A percentile compares a stretch with the other conserved stretches of the same genome.
phyloP scores from a whole-genome alignment of 2,888 invertebrate species.

The Petrophora chlorosata region DNA sequence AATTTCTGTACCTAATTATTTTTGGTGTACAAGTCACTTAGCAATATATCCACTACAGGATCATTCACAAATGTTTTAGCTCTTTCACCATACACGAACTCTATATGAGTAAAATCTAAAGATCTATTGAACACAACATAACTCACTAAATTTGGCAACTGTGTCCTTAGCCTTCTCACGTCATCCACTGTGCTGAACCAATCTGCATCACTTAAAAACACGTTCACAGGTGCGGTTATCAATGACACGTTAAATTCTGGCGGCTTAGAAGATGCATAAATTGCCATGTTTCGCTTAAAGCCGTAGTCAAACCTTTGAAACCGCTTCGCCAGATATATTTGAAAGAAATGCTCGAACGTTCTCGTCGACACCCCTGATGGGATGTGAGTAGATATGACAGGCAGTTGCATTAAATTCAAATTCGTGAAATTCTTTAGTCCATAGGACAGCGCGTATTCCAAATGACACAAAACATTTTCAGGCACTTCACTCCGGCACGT shows the following conservation, averaged over 20 bases:
- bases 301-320: conserved; percentile 70
- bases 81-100: conserved; percentile 67
- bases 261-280: conserved; percentile 54
- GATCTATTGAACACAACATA: conserved; percentile 54
- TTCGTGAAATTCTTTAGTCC: conserved; percentile 59
- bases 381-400: conserved; percentile 65
- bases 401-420: conserved; percentile 55
- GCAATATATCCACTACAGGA: conserved; percentile 52
- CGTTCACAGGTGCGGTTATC: conserved; percentile 56
- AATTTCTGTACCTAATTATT: too few relatives aligned
- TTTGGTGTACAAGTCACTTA: conserved; percentile 22
- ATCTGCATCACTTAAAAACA: conserved; percentile 65
- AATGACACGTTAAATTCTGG: conserved; percentile 60
- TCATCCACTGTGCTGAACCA: conserved; percentile 64
- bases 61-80: conserved; percentile 60
- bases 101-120: conserved; percentile 67
- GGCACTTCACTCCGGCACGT: conserved; percentile 53
- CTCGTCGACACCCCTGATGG: conserved; percentile 66
- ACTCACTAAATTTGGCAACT: conserved; percentile 53
- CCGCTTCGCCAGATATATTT: conserved; percentile 57
- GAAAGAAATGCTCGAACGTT: conserved; percentile 65
- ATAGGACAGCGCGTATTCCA: conserved; percentile 60
- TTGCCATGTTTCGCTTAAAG: conserved; percentile 42
- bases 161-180: conserved; percentile 48
- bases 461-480: conserved; percentile 55